A percentile compares a stretch with the other conserved stretches of the same genome.
Conservation (phyloP, 2,797 vertebrate genomes). For the Falco novaeseelandiae region DNA sequence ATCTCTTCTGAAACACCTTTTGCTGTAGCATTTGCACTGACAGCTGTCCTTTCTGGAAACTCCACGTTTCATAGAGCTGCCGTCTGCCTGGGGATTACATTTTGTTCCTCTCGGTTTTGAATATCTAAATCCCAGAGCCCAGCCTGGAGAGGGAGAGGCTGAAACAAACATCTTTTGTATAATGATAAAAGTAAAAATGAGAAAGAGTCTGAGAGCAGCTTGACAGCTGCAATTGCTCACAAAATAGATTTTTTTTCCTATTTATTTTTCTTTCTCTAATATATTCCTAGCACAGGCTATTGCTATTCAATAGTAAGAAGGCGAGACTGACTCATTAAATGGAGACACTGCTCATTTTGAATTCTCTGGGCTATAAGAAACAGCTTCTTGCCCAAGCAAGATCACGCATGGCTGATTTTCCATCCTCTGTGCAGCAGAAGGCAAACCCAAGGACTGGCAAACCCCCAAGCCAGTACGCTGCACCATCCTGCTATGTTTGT, state of each 20-base stretch:
- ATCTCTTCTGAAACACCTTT: not conserved
- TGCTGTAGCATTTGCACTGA: not conserved
- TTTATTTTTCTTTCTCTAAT: constrained; percentile 29
- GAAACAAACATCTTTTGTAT: not conserved
- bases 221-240: not conserved
- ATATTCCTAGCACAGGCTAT: not conserved
- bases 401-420: not conserved
- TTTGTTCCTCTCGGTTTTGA: not conserved
- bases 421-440: not conserved
- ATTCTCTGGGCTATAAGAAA: not conserved
- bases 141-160: not conserved
- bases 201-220: not conserved
- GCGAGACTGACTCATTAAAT: not conserved
- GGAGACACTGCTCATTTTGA: not conserved
- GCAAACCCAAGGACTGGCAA: not conserved
- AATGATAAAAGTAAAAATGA: not conserved
- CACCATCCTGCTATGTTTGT: not conserved
- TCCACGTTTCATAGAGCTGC: not conserved
- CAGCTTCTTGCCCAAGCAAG: not conserved
- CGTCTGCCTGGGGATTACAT: not conserved
- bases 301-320: not conserved
- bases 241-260: not conserved
- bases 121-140: not conserved
- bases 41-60: not conserved
- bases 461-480: not conserved